These are phyloP conservation scores for Chrysocyon brachyurus DNA, from an alignment of 2,797 vertebrate species.

Conservation along the genomic window DNA sequence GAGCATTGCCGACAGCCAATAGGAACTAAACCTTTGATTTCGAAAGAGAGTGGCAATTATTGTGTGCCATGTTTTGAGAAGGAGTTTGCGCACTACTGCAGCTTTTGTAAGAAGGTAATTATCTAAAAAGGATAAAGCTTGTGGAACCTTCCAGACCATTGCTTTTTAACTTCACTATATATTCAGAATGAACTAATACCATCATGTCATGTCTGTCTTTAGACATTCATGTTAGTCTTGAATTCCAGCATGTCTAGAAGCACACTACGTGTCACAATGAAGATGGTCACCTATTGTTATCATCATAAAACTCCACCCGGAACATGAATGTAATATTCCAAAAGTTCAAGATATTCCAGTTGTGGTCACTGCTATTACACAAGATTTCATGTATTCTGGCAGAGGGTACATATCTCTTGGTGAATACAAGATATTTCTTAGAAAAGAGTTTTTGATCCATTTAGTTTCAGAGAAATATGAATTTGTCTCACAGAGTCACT, in stretches of 20 bases:
- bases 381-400: neutral
- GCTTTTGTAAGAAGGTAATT: constrained; percentile 96
- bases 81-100: constrained; percentile 96
- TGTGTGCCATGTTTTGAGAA: constrained; percentile 97
- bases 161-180: neutral
- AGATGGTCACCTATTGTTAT: neutral
- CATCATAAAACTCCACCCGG: constrained; percentile 29
- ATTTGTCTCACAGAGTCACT: neutral
- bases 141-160: neutral
- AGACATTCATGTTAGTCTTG: neutral
- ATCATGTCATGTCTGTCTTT: neutral
- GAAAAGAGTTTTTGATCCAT: constrained; percentile 37
- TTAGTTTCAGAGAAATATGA: neutral
- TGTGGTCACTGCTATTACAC: neutral
- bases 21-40: constrained; percentile 97
- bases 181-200: neutral
- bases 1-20: constrained; percentile 95
- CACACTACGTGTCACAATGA: neutral
- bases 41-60: constrained; percentile 95
- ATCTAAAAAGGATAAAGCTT: neutral
- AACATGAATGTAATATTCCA: constrained; percentile 6
- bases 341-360: neutral
- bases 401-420: neutral
- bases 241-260: neutral
- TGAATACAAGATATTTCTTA: constrained; percentile 47